Conservation (phyloP, 2,888 invertebrate genomes). For the Pachycephus smyrnensis region DNA sequence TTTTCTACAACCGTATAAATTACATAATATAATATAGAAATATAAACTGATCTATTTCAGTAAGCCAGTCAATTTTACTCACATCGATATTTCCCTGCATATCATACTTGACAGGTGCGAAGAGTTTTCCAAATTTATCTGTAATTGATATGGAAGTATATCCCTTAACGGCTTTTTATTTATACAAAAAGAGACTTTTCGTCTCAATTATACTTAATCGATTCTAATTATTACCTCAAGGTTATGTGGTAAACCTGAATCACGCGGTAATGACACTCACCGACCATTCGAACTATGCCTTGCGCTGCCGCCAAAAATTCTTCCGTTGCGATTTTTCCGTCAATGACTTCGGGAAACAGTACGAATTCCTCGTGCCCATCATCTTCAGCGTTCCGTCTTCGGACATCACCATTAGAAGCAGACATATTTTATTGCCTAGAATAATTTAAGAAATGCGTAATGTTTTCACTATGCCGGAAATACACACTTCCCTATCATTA, state of each 20-base stretch:
- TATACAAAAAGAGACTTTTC: neutral
- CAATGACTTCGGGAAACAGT: conserved; percentile 70
- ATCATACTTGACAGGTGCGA: conserved; percentile 80
- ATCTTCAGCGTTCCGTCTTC: conserved; percentile 21
- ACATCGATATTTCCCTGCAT: conserved; percentile 84
- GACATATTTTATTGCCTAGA: conserved; percentile 15
- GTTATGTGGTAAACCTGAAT: neutral
- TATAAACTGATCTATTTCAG: neutral
- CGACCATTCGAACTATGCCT: conserved; percentile 74
- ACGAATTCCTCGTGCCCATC: conserved; percentile 30
- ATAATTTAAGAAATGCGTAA: neutral
- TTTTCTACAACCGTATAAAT: conserved; percentile 70
- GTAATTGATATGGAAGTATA: conserved; percentile 50
- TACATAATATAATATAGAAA: neutral
- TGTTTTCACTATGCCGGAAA: neutral
- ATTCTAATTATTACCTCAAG: neutral
- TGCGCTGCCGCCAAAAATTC: conserved; percentile 74
- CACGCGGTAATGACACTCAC: conserved; percentile 66
- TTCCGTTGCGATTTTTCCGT: conserved; percentile 72
- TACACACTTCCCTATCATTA: too few species aligned
- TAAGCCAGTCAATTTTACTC: conserved; percentile 51
- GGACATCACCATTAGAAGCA: conserved; percentile 25
- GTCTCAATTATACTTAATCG: neutral
- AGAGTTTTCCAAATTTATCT: conserved; percentile 81
- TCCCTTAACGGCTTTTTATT: neutral